Evolutionary conservation across 2,888 invertebrate species (phyloP).

Genomic region (Meandrusa payeni): DNA sequence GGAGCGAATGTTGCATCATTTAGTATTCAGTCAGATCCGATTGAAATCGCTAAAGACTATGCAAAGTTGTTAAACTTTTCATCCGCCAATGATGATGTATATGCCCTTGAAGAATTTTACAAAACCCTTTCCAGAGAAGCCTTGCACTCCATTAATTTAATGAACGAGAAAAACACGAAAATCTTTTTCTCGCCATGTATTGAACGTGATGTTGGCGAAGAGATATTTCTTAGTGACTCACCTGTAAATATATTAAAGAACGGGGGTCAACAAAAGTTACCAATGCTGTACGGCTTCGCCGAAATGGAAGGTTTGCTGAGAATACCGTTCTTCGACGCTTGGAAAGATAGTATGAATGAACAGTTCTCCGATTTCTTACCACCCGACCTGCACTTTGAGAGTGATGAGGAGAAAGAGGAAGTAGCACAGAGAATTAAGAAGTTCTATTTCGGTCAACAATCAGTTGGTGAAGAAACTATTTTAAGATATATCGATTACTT

Average conservation of each 20-base stretch:
- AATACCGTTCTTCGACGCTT: slow-evolving; percentile 33
- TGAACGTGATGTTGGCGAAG: slow-evolving; percentile 38
- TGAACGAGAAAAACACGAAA: slow-evolving; percentile 30
- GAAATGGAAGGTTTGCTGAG: slow-evolving; percentile 43
- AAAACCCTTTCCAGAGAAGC: slow-evolving; percentile 38
- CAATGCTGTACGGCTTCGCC: slow-evolving; percentile 46
- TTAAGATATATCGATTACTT: slow-evolving; percentile 45
- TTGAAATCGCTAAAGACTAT: slow-evolving; percentile 44
- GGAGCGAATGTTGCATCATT: slow-evolving; percentile 39
- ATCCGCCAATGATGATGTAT: slow-evolving; percentile 38
- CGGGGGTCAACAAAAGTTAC: slow-evolving; percentile 42
- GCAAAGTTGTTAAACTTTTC: slow-evolving; percentile 41
- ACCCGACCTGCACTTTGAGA: slow-evolving; percentile 44
- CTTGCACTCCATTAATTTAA: slow-evolving; percentile 30
- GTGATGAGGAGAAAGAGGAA: slow-evolving; percentile 36
- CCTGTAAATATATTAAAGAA: slow-evolving; percentile 44
- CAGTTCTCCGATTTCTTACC: slow-evolving; percentile 51
- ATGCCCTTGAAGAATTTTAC: slow-evolving; percentile 49
- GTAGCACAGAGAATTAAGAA: slow-evolving; percentile 39
- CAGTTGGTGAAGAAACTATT: slow-evolving; percentile 35
- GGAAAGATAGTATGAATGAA: slow-evolving; percentile 45
- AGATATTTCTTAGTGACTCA: slow-evolving; percentile 41
- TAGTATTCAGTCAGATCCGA: slow-evolving; percentile 45
- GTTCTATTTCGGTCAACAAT: slow-evolving; percentile 40
- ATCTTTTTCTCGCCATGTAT: slow-evolving; percentile 39